Evolutionary conservation across 1,140 invertebrate species (phyloP).

Genomic region (Asbolus verrucosus): DNA sequence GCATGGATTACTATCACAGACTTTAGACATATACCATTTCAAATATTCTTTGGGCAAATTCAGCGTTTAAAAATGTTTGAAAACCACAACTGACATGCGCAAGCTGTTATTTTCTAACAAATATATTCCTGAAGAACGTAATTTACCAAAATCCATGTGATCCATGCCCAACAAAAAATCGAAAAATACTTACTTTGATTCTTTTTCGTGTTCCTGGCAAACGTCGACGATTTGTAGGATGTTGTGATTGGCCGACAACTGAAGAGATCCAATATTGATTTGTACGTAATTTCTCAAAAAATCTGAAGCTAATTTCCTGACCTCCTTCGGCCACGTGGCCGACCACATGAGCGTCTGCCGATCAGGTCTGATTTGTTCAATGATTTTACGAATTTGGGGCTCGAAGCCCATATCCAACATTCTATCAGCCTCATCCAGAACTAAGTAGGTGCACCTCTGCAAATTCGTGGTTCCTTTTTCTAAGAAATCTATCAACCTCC

Average conservation of each 20-base stretch:
- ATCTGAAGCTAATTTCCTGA: constrained; percentile 91
- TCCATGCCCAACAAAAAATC: too few species aligned
- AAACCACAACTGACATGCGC: too few species aligned
- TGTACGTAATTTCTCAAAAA: constrained; percentile 90
- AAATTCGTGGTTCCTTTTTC: constrained; percentile 91
- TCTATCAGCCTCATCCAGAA: constrained; percentile 97
- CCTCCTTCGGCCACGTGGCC: constrained; percentile 98
- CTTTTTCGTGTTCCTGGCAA: constrained; percentile 90
- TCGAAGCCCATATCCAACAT: constrained; percentile 99
- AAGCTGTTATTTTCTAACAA: too few species aligned
- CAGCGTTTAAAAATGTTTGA: too few species aligned
- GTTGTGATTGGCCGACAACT: constrained; percentile 96
- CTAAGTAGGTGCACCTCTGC: constrained; percentile 91
- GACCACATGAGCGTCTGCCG: constrained; percentile 98
- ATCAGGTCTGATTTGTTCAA: constrained; percentile 95
- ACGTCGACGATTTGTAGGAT: constrained; percentile 96
- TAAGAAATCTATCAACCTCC: constrained; percentile 95
- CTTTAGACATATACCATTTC: too few species aligned
- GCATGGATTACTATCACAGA: too few species aligned
- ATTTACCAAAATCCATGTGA: too few species aligned
- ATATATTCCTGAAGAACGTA: too few species aligned
- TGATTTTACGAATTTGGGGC: constrained; percentile 98
- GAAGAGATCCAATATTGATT: constrained; percentile 94
- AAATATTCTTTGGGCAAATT: too few species aligned
- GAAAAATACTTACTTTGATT: constrained; percentile 85